These are phyloP conservation scores for Falco concolor DNA, from an alignment of 2,797 vertebrate genomes.

Conservation along the genomic window DNA sequence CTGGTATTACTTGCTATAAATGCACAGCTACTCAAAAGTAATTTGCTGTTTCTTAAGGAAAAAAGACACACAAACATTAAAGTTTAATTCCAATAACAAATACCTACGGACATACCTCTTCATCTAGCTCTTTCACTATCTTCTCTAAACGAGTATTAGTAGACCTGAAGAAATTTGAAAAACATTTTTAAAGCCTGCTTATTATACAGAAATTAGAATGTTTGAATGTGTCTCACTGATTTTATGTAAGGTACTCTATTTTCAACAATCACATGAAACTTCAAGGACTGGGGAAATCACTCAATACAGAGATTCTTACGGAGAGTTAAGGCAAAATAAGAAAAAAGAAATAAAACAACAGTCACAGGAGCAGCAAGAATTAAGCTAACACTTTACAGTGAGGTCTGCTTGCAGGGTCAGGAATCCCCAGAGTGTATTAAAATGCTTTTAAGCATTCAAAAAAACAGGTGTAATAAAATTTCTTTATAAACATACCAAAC, in stretches of 20 bases:
- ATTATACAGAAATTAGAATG: not conserved
- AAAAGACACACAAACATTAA: not conserved
- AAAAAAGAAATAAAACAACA: not conserved
- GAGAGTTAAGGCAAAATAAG: not conserved
- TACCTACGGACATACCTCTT: slow-evolving; percentile 80
- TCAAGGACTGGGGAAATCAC: not conserved
- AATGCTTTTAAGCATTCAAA: not conserved
- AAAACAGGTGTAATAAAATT: not conserved
- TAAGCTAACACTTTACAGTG: not conserved
- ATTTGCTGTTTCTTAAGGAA: not conserved
- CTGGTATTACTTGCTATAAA: not conserved
- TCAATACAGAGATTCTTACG: not conserved
- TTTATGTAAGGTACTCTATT: not conserved
- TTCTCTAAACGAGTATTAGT: slow-evolving; percentile 87
- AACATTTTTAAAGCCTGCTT: not conserved
- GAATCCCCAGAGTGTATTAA: not conserved
- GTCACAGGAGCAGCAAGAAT: not conserved
- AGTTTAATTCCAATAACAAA: not conserved
- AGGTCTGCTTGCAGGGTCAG: not conserved
- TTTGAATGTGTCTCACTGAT: not conserved
- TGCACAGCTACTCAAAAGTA: not conserved
- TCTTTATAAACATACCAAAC: not conserved
- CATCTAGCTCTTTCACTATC: slow-evolving; percentile 90
- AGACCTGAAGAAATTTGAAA: slow-evolving; percentile 76
- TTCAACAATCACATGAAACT: not conserved